Evolutionary conservation across 2,113 vertebrate genomes (phyloP), one percentile per base, ranked within the genome.

Genomic region (Formicarius rufipectus): DNA sequence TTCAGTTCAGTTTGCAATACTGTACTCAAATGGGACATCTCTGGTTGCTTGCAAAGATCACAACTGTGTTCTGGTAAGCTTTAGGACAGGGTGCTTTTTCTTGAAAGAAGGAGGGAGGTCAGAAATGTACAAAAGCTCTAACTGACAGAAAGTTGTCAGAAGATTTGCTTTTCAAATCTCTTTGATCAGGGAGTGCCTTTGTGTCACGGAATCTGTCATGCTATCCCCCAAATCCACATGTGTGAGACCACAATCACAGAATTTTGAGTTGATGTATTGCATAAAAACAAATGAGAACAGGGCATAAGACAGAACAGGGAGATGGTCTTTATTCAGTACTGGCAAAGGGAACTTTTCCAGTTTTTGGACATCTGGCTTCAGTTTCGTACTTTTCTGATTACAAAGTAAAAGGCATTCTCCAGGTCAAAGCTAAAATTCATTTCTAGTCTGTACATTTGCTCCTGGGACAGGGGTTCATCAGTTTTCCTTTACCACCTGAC

Each of bases 161-260:
- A 90, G 44, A 52, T 72, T 67, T 83, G n/a, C n/a, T n/a, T n/a
- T n/a, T n/a, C n/a, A n/a, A n/a, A n/a, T n/a, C n/a, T n/a, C n/a
- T n/a, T n/a, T n/a, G 64, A 8, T 10, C 74, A 86, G 55, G 23
- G 25, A 21, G 66, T 74, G 35, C 52, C 47, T 78, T 67, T 92
- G n/a, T 66, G 60, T 52, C 56, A 52, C 0, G 0, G 21, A 85
- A 44, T 90, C 37, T 40, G 30, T 44, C 68, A 35, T 33, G 9
- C 39, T 64, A 18, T 24, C 24, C 45, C 27, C 18, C 1, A 2
- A 69, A 33, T 17, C 24, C 6, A 14, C 0, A 0, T 30, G 2
- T 24, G 56, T 90, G 44, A 40, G 7, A 45, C 25, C 22, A n/a
- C 0, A 0, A 14, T 30, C 39, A 63, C 39, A 63, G 39, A 55